Percentiles rank a stretch among this genome's conserved stretches.
phyloP scores from a whole-genome alignment of 2,797 vertebrate genomes.

The Sebastes jordani region DNA sequence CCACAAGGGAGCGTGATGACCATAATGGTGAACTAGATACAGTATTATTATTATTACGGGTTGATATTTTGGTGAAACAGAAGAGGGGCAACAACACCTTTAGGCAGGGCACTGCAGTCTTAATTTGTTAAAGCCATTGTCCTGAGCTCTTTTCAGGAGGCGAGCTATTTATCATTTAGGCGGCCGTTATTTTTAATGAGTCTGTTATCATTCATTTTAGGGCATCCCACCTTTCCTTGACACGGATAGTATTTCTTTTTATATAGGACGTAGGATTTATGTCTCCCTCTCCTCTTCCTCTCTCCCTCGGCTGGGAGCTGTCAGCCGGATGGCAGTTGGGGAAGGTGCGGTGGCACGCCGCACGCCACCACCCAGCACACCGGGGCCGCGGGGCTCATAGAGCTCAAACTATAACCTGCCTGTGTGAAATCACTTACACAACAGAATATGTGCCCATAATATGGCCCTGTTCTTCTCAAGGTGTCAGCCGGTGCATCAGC shows the following conservation, averaged over 20 bases:
- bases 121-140: slow-evolving; percentile 84
- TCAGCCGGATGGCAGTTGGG: slow-evolving; percentile 69
- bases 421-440: slow-evolving; percentile 49
- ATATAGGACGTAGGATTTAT: slow-evolving; percentile 89
- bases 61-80: slow-evolving; percentile 65
- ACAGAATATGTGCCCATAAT: slow-evolving; percentile 31
- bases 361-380: slow-evolving; percentile 27
- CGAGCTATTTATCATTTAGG: slow-evolving; percentile 85
- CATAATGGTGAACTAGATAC: slow-evolving; percentile 52
- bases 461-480: not conserved
- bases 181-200: slow-evolving; percentile 89
- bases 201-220: slow-evolving; percentile 91
- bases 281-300: slow-evolving; percentile 69
- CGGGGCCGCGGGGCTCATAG: slow-evolving; percentile 30
- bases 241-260: slow-evolving; percentile 88
- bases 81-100: slow-evolving; percentile 71
- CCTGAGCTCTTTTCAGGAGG: slow-evolving; percentile 80
- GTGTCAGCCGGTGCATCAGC: not conserved
- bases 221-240: slow-evolving; percentile 88
- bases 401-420: slow-evolving; percentile 25
- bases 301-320: slow-evolving; percentile 69
- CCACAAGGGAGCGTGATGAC: slow-evolving; percentile 28
- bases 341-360: slow-evolving; percentile 38
- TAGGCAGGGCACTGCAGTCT: slow-evolving; percentile 73
- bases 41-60: slow-evolving; percentile 48